These are phyloP conservation scores for Diarsia dahlii DNA, from an alignment of 2,888 invertebrate genomes.

Conservation along the genomic window DNA sequence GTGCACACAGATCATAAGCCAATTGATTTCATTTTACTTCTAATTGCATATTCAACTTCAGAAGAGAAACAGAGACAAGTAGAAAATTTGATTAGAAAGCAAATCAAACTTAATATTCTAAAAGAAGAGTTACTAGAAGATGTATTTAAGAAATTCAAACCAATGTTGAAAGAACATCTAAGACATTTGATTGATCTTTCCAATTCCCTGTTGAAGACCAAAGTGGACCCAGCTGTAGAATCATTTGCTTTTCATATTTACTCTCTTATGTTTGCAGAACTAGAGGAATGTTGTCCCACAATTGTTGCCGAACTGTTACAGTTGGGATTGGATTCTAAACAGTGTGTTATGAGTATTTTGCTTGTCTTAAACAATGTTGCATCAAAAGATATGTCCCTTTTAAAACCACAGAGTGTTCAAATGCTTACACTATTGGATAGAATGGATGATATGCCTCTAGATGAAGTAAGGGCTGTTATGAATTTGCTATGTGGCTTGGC, in stretches of 20 bases:
- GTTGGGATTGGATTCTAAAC: constrained; percentile 82
- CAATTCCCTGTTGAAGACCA: constrained; percentile 89
- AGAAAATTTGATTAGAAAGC: constrained; percentile 92
- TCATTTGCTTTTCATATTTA: constrained; percentile 92
- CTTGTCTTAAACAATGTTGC: constrained; percentile 84
- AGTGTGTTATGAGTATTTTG: constrained; percentile 81
- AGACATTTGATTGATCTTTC: constrained; percentile 90
- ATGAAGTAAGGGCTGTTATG: constrained; percentile 94
- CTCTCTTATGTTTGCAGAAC: constrained; percentile 86
- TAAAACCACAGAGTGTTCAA: constrained; percentile 91
- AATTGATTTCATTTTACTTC: constrained; percentile 92
- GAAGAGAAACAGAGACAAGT: constrained; percentile 91
- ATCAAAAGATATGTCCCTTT: constrained; percentile 80
- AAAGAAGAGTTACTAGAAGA: constrained; percentile 90
- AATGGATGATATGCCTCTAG: constrained; percentile 93
- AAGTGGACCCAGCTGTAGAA: constrained; percentile 87
- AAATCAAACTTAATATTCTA: constrained; percentile 91
- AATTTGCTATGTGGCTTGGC: constrained; percentile 94
- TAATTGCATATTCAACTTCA: constrained; percentile 92
- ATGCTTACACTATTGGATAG: constrained; percentile 94
- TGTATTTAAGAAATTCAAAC: constrained; percentile 89
- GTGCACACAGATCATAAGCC: constrained; percentile 90
- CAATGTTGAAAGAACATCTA: constrained; percentile 90
- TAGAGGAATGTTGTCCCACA: constrained; percentile 82
- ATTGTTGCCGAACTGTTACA: constrained; percentile 85